phyloP scores from a whole-genome alignment of 2,888 invertebrate species.

The Drosophila eohydei region DNA sequence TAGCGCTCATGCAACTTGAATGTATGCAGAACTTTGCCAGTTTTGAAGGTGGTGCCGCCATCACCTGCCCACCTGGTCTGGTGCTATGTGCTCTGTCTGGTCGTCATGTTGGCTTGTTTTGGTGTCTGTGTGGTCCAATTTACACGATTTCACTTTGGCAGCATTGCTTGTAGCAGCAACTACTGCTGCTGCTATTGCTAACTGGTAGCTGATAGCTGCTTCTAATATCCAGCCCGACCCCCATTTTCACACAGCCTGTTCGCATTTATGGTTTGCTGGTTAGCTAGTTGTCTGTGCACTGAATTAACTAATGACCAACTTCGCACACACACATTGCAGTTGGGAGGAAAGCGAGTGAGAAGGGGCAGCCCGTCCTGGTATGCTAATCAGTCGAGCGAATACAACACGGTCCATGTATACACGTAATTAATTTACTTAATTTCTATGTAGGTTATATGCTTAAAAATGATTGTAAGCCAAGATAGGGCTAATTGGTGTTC shows the following conservation, averaged over 20 bases:
- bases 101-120: conserved; percentile 50
- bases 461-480: conserved; percentile 31
- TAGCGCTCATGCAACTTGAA: conserved; percentile 35
- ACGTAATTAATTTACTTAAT: conserved; percentile 65
- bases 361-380: conserved; percentile 31
- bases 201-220: conserved; percentile 45
- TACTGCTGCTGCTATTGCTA: conserved; percentile 13
- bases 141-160: conserved; percentile 78
- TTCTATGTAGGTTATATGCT: conserved; percentile 32
- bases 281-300: conserved; percentile 65
- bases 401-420: conserved; percentile 28
- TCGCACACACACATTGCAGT: conserved; percentile 34
- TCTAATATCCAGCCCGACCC: conserved; percentile 47
- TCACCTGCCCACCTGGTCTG: background rate
- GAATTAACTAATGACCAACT: conserved; percentile 80
- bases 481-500: conserved; percentile 33
- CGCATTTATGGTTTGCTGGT: conserved; percentile 71
- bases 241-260: conserved; percentile 25
- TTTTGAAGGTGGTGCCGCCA: conserved; percentile 47
- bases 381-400: conserved; percentile 50
- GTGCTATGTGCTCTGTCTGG: conserved; percentile 31
- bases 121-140: conserved; percentile 78
- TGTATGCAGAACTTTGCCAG: conserved; percentile 52
- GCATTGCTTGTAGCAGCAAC: conserved; percentile 29
- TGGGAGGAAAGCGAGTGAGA: background rate